phyloP scores from a whole-genome alignment of 1,140 invertebrate genomes.

The Sitobion miscanthi region DNA sequence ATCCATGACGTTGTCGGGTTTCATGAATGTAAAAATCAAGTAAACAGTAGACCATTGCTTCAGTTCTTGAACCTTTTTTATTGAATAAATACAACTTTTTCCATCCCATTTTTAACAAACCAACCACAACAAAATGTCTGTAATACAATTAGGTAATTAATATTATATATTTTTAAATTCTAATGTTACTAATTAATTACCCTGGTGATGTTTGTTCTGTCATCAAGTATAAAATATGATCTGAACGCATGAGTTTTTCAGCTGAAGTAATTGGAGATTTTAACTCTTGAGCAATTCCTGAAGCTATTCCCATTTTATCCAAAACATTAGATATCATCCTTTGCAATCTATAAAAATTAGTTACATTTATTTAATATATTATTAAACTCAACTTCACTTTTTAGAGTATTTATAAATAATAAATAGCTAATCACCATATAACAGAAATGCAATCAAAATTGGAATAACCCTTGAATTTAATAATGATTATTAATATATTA shows the following conservation, averaged over 20 bases:
- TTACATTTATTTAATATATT: neutral
- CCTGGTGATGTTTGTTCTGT: conserved; percentile 65
- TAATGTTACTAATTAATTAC: neutral
- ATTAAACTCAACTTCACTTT: neutral
- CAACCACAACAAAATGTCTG: conserved; percentile 73
- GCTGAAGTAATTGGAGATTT: conserved; percentile 75
- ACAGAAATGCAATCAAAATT: neutral
- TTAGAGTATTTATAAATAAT: conserved; percentile 10
- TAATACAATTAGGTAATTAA: conserved; percentile 27
- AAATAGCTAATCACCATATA: neutral
- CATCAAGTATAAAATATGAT: conserved; percentile 73
- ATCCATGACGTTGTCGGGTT: conserved; percentile 77
- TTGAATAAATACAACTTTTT: conserved; percentile 87
- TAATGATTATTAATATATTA: neutral
- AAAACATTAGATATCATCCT: conserved; percentile 68
- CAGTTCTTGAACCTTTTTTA: conserved; percentile 71
- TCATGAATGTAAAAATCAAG: conserved; percentile 89
- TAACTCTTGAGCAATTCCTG: conserved; percentile 76
- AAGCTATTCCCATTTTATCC: conserved; percentile 74
- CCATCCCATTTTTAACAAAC: conserved; percentile 81
- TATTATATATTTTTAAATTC: neutral
- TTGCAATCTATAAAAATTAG: conserved; percentile 67
- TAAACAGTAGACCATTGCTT: conserved; percentile 78
- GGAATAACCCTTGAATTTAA: neutral
- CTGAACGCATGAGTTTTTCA: conserved; percentile 71